A percentile compares a stretch with the other conserved stretches of the same genome.
Evolutionary conservation across 2,888 invertebrate species (phyloP).

Genomic region (Andrena chrysosceles): DNA sequence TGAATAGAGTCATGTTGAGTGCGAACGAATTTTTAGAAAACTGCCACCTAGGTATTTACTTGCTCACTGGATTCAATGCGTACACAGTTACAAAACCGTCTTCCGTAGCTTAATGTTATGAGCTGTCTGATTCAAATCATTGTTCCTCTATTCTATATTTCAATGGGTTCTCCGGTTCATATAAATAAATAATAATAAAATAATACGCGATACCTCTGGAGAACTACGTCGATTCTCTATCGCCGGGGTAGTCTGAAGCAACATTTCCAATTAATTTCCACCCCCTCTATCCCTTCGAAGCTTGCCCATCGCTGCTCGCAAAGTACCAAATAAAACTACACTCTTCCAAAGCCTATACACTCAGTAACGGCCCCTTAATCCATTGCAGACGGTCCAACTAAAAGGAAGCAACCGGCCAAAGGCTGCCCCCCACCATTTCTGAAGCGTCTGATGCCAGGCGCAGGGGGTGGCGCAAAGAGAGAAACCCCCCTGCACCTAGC

Average conservation of each 20-base stretch:
- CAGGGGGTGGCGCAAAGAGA: neutral
- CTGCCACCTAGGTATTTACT: no score
- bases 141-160: no score
- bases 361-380: slow-evolving; percentile 32
- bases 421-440: slow-evolving; percentile 2
- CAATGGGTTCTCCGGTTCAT: no score
- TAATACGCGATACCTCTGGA: no score
- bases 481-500: neutral
- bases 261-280: neutral
- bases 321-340: neutral
- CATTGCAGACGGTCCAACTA: neutral
- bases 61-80: no score
- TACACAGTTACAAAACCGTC: no score
- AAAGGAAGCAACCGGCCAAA: neutral
- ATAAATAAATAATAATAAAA: no score
- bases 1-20: no score
- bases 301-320: neutral
- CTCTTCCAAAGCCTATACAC: neutral
- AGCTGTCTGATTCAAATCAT: no score
- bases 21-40: no score
- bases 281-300: neutral
- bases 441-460: slow-evolving; percentile 15
- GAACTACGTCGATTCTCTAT: neutral
- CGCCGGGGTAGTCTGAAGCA: neutral
- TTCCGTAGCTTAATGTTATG: no score